Evolutionary conservation across 2,113 vertebrate species (phyloP), one percentile per base, ranked within the genome.

Genomic region (Agapornis roseicollis): DNA sequence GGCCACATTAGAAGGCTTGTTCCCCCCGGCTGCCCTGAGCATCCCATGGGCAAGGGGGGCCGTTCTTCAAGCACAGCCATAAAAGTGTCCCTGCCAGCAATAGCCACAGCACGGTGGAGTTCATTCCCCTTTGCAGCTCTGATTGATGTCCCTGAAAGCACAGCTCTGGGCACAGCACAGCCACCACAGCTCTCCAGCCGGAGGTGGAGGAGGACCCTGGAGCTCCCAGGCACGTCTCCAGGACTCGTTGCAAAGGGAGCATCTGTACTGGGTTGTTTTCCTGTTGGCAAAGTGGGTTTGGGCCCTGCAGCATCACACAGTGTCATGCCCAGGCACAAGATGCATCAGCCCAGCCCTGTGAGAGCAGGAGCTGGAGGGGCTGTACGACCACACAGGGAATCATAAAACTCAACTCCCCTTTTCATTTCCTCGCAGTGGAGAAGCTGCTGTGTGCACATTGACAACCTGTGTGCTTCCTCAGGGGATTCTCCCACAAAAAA

Each of bases 301-400:
- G n/a, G 50, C 42, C 3, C 23, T 31, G 41, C 52, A 61, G 33
- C 35, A 13, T 15, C 31, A 1, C 0, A 11, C 3, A 2, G 50
- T 7, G 31, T 18, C 4, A 0, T 72, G 65, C 10, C 17, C 10
- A 7, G 39, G 31, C 17, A n/a, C 13, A 15, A 24, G 44, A 18
- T 31, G 22, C 29, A 15, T 13, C 20, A 44, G 11, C 1, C 0
- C 29, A 42, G 25, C 17, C 25, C 20, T 19, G 7, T 0, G 9
- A 69, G 24, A 80, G 33, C 16, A 9, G 53, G 42, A 73, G 47
- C 22, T 63, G 69, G 25, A 68, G 14, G 13, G 47, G 13, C 35
- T 1, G 0, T 12, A 11, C 28, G 39, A 72, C 7, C 22, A 35
- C 2, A 0, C 0, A 0, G 25, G 47, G 47, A 71, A 16, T 17